A percentile compares a stretch with the other conserved stretches of the same genome.
Evolutionary conservation across 1,140 invertebrate species (phyloP).

Genomic region (Geopemphigus sp.): DNA sequence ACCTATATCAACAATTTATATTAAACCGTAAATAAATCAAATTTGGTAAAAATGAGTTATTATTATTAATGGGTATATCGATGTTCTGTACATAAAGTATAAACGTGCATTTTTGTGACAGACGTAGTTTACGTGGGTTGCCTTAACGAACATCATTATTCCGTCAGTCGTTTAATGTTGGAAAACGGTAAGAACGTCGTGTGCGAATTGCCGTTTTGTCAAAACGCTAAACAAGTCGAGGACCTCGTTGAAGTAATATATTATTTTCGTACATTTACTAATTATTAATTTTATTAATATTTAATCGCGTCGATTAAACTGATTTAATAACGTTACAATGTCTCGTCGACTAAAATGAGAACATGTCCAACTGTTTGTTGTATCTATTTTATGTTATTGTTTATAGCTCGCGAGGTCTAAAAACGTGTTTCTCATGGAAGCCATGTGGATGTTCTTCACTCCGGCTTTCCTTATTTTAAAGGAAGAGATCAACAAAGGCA

Average conservation of each 20-base stretch:
- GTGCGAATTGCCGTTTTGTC: constrained; percentile 78
- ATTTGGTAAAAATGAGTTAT: neutral
- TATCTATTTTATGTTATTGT: neutral
- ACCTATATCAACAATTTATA: neutral
- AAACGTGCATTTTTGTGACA: constrained; percentile 56
- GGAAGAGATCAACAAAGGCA: constrained; percentile 62
- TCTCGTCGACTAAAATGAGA: too few species aligned
- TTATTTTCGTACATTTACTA: neutral
- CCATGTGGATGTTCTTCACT: constrained; percentile 78
- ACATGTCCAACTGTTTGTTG: too few species aligned
- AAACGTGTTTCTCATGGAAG: constrained; percentile 80
- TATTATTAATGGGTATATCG: too few species aligned
- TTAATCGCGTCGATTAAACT: neutral
- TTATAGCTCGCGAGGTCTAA: constrained; percentile 61
- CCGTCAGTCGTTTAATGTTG: constrained; percentile 68
- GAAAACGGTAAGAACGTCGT: constrained; percentile 76
- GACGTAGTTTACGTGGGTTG: constrained; percentile 77
- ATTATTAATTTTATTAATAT: neutral
- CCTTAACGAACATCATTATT: constrained; percentile 68
- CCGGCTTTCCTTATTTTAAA: constrained; percentile 69
- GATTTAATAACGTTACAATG: too few species aligned
- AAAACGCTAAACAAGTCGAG: constrained; percentile 68
- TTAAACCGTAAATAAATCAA: neutral
- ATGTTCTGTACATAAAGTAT: too few species aligned
- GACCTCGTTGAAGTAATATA: constrained; percentile 59